A percentile compares a stretch with the other conserved stretches of the same genome.
Conservation (phyloP, 2,797 vertebrate genomes). For the Nothura maculosa region DNA sequence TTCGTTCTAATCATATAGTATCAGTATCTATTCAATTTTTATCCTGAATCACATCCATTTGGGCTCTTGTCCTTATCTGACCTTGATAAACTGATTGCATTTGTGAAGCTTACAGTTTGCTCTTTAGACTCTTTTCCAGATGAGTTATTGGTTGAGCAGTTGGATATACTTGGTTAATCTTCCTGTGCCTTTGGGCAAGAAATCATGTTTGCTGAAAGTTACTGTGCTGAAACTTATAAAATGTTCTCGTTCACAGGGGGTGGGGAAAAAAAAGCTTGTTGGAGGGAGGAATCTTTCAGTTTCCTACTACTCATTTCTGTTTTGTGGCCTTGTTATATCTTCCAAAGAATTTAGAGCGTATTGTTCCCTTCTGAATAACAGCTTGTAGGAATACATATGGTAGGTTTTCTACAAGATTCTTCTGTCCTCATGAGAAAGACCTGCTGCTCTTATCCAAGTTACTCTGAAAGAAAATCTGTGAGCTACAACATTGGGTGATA, state of each 20-base stretch:
- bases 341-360: constrained; percentile 44
- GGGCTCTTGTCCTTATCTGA: constrained; percentile 75
- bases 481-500: not conserved
- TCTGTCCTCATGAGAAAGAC: not conserved
- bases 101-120: constrained; percentile 70
- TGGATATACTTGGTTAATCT: constrained; percentile 77
- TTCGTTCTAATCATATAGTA: constrained; percentile 61
- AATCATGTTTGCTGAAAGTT: constrained; percentile 71
- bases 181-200: constrained; percentile 76
- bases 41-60: constrained; percentile 58
- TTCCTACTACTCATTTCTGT: constrained; percentile 45
- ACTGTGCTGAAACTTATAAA: constrained; percentile 68
- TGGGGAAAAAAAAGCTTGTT: not conserved
- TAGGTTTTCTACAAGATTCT: not conserved
- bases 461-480: not conserved
- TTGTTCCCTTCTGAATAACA: constrained; percentile 51
- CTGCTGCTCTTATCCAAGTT: not conserved
- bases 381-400: not conserved
- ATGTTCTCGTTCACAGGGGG: constrained; percentile 45
- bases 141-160: constrained; percentile 71
- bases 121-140: constrained; percentile 70
- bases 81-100: constrained; percentile 77
- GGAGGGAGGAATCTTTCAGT: constrained; percentile 1
- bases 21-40: constrained; percentile 61
- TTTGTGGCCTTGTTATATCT: constrained; percentile 55